phyloP scores from a whole-genome alignment of 1,140 invertebrate genomes.

The Caenorhabditis remanei region DNA sequence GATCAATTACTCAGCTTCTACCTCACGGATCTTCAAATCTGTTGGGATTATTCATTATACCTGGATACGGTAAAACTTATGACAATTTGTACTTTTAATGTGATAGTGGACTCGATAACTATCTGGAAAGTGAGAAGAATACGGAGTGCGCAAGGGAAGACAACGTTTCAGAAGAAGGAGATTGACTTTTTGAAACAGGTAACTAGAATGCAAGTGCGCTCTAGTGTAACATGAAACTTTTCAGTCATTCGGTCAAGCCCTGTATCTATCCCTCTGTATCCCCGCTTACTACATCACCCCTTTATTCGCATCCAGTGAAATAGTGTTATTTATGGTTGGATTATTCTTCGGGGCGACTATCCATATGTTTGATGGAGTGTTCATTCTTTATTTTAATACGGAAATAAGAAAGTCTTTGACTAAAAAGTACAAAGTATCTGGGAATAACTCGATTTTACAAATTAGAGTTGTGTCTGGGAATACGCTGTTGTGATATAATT shows the following conservation, averaged over 20 bases:
- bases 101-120: too few species aligned
- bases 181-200: neutral
- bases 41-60: neutral
- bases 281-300: neutral
- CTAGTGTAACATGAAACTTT: neutral
- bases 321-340: neutral
- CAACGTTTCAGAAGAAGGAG: neutral
- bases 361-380: neutral
- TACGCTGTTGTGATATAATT: too few species aligned
- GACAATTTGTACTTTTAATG: too few species aligned
- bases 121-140: too few species aligned
- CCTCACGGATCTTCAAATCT: neutral
- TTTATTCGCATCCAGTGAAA: neutral
- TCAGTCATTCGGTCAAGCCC: neutral
- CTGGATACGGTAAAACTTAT: neutral
- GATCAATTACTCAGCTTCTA: neutral
- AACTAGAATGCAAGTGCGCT: too few species aligned
- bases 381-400: neutral
- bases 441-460: too few species aligned
- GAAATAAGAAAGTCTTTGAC: neutral
- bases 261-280: neutral
- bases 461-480: too few species aligned
- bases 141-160: too few species aligned
- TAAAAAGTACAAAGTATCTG: too few species aligned
- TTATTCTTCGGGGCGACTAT: neutral